phyloP scores from a whole-genome alignment of 2,113 vertebrate genomes.

The Apeltes quadracus region DNA sequence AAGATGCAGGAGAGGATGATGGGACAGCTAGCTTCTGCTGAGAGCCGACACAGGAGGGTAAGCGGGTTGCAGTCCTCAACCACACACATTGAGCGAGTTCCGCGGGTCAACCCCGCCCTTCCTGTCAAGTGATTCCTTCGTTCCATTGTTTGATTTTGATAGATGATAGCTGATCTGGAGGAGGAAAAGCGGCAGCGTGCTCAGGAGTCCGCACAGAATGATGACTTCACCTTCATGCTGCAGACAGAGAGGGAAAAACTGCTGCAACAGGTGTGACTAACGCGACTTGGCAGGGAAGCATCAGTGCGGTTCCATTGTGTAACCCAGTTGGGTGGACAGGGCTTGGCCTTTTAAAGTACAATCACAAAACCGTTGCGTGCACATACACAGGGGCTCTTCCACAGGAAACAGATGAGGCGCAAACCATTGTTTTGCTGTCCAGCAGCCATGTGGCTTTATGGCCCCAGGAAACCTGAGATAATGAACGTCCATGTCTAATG shows the following conservation, averaged over 20 bases:
- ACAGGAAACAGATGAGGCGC: slow-evolving; percentile 75
- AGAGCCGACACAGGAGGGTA: slow-evolving; percentile 93
- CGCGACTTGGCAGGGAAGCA: slow-evolving; percentile 14
- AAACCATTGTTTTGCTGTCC: slow-evolving; percentile 75
- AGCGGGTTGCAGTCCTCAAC: slow-evolving; percentile 12
- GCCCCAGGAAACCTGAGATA: slow-evolving; percentile 75
- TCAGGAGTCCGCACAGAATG: slow-evolving; percentile 88
- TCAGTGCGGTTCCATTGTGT: slow-evolving; percentile 42
- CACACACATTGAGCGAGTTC: background rate
- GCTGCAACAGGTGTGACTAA: slow-evolving; percentile 87
- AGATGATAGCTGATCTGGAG: slow-evolving; percentile 96
- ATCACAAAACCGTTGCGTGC: slow-evolving; percentile 28
- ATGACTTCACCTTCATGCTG: slow-evolving; percentile 93
- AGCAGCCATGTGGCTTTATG: slow-evolving; percentile 63
- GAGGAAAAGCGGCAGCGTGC: slow-evolving; percentile 88
- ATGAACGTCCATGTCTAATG: slow-evolving; percentile 69
- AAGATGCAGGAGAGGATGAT: slow-evolving; percentile 96
- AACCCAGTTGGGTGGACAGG: slow-evolving; percentile 50
- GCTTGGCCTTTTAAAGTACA: slow-evolving; percentile 40
- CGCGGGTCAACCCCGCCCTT: background rate
- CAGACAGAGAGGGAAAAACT: slow-evolving; percentile 92
- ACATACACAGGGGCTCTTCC: slow-evolving; percentile 50
- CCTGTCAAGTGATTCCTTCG: background rate
- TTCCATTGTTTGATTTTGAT: slow-evolving; percentile 48
- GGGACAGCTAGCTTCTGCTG: slow-evolving; percentile 90